Percentiles rank a stretch among this genome's conserved stretches.
Conservation (phyloP, 2,113 vertebrate species). For the Plestiodon gilberti region DNA sequence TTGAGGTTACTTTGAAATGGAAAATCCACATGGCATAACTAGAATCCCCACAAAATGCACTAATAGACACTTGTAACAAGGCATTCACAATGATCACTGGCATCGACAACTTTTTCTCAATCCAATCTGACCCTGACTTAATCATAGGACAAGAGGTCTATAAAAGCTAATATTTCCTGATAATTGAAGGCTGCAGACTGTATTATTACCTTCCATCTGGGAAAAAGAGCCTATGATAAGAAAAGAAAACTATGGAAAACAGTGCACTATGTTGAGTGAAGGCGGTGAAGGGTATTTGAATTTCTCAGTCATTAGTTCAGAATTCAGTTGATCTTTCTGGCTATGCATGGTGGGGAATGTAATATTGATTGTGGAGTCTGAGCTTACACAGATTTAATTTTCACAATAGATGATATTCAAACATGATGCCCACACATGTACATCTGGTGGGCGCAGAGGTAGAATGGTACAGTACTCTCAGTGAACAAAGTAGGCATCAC, state of each 20-base stretch:
- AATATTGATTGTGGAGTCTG: neutral
- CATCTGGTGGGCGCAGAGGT: neutral
- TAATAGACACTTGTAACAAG: neutral
- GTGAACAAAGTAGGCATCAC: neutral
- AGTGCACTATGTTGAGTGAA: too few relatives aligned
- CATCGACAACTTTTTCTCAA: neutral
- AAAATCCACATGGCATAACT: neutral
- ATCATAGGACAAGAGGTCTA: neutral
- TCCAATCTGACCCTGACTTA: neutral
- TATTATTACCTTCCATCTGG: neutral
- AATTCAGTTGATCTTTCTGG: conserved; percentile 13
- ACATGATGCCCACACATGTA: neutral
- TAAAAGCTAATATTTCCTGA: neutral
- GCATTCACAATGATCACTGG: neutral
- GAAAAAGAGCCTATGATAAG: neutral
- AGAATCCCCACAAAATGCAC: neutral
- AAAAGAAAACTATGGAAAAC: neutral
- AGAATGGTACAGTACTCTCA: neutral
- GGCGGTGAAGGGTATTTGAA: too few relatives aligned
- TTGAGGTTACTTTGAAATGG: neutral
- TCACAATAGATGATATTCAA: neutral
- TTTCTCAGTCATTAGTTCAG: conserved; percentile 2
- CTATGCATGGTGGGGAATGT: neutral
- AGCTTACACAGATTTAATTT: neutral
- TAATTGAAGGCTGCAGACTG: conserved; percentile 15